phyloP scores from a whole-genome alignment of 1,140 invertebrate genomes.

The Bombus superbus region DNA sequence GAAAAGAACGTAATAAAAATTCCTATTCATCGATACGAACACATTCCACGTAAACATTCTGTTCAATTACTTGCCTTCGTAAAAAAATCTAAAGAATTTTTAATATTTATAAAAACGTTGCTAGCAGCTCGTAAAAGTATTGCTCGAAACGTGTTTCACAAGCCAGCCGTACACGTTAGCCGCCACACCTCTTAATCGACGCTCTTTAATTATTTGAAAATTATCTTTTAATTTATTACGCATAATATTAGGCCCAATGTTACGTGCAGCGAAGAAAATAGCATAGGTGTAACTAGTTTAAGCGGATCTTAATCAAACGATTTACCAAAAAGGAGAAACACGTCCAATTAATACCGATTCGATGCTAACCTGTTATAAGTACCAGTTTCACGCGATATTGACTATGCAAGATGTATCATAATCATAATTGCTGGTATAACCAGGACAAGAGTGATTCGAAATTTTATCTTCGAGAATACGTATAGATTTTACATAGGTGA shows the following conservation, averaged over 20 bases:
- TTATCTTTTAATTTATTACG: background rate
- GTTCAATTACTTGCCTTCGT: background rate
- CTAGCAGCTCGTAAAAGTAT: background rate
- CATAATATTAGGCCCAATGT: background rate
- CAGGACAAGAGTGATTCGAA: background rate
- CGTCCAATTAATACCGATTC: background rate
- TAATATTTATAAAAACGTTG: background rate
- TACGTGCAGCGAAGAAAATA: background rate
- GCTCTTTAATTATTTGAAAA: background rate
- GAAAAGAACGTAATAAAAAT: background rate
- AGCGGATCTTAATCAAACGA: background rate
- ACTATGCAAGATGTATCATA: background rate
- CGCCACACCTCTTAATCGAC: background rate
- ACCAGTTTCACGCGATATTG: background rate
- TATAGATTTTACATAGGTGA: background rate
- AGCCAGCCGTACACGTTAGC: background rate
- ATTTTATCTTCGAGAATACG: background rate
- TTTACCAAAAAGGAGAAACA: background rate
- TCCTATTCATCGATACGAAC: background rate
- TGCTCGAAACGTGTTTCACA: background rate
- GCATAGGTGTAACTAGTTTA: background rate
- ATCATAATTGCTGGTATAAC: background rate
- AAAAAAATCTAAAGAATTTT: slow-evolving; percentile 6
- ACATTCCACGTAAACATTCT: slow-evolving; percentile 9
- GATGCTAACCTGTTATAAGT: background rate